Conservation (phyloP, 2,888 invertebrate genomes). For the Ganaspis brasiliensis region DNA sequence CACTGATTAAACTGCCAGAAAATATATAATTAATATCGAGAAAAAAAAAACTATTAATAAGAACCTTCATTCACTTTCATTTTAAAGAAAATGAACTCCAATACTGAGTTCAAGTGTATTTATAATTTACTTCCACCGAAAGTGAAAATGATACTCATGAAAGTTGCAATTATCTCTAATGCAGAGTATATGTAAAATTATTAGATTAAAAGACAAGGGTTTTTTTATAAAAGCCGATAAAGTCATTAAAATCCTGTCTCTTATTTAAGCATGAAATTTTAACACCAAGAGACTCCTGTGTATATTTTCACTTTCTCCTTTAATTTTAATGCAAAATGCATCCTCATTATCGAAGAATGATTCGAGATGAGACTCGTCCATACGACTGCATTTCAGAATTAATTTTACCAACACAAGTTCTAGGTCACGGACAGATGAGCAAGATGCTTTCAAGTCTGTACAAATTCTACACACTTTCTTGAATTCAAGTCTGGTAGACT, state of each 20-base stretch:
- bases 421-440: slow-evolving; percentile 50
- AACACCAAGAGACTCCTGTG: neutral
- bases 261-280: neutral
- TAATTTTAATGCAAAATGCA: neutral
- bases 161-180: slow-evolving; percentile 18
- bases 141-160: slow-evolving; percentile 21
- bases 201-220: neutral
- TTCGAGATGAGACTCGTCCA: neutral
- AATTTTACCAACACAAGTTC: slow-evolving; percentile 49
- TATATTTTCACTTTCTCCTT: slow-evolving; percentile 11
- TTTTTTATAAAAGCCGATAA: neutral
- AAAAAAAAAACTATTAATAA: neutral
- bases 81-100: slow-evolving; percentile 20
- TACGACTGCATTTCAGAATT: slow-evolving; percentile 24
- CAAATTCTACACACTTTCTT: slow-evolving; percentile 49
- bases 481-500: slow-evolving; percentile 25
- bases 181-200: slow-evolving; percentile 1
- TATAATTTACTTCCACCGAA: slow-evolving; percentile 13
- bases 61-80: slow-evolving; percentile 8
- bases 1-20: neutral
- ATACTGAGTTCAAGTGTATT: neutral
- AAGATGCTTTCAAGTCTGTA: slow-evolving; percentile 25
- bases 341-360: slow-evolving; percentile 5
- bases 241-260: neutral
- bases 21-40: neutral